Conservation (phyloP, 2,797 vertebrate species). For the Limosa lapponica region DNA sequence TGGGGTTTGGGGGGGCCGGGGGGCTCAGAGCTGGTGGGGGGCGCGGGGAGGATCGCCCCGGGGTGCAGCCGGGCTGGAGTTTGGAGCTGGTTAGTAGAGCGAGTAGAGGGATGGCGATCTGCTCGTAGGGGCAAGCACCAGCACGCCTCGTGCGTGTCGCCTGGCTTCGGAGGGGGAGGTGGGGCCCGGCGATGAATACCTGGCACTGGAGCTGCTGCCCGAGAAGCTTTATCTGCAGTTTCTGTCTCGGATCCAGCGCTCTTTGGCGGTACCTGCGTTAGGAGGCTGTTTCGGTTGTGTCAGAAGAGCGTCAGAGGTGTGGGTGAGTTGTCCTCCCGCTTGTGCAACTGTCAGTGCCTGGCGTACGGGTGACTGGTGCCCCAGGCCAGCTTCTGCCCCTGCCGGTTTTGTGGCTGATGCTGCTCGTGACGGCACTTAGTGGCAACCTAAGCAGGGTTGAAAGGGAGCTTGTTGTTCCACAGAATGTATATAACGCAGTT, state of each 20-base stretch:
- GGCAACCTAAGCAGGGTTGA: not conserved
- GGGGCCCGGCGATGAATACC: not conserved
- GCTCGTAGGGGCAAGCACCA: fast-evolving
- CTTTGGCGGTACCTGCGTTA: not conserved
- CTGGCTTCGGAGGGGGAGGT: not conserved
- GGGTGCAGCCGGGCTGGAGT: not conserved
- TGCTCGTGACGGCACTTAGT: fast-evolving
- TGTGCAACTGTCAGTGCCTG: fast-evolving
- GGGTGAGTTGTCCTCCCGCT: not conserved
- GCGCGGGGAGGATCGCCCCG: fast-evolving
- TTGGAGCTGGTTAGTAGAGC: not conserved
- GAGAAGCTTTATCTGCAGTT: constrained; percentile 41
- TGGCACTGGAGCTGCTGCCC: not conserved
- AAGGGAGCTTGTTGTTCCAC: not conserved
- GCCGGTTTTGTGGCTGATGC: fast-evolving
- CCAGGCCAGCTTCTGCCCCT: not conserved
- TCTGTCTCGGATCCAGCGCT: not conserved
- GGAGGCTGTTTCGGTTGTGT: not conserved
- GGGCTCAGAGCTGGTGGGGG: not conserved
- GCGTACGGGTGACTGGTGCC: not conserved
- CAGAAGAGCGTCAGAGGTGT: not conserved
- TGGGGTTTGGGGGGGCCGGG: fast-evolving
- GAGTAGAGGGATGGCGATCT: not conserved
- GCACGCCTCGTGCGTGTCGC: not conserved
- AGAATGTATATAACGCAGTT: fast-evolving